Base-by-base conservation (phyloP, 1,140 invertebrate species). In the Mercenaria mercenaria region DNA sequence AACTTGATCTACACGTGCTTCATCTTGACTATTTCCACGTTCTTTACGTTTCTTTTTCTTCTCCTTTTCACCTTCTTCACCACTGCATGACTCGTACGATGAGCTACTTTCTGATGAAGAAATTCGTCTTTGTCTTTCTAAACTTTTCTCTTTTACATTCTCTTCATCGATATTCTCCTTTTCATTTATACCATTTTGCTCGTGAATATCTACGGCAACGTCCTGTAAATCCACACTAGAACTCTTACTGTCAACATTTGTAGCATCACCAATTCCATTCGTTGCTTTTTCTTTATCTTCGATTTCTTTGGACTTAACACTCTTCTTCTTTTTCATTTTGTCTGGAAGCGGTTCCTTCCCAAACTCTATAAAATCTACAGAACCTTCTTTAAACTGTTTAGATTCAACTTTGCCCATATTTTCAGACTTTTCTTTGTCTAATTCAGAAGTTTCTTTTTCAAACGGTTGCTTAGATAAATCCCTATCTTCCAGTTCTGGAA, bases 351-450 rank as follows among this genome's bases (percentile, higher is more conserved):
- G 29, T 20, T 81, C 72, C 18, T 84, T 61, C 18, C 88, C 81
- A 81, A 69, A 47, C 43, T 84, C 77, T 52, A 61, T 41, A 20
- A 61, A 3, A 8, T 80, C 59, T 34, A 20, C 67, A 23, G 47
- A 29, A 64, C 29, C 50, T 18, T 76, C 39, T 56, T 87, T 82
- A 69, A 26, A 20, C 26, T 80, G 29, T 74, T 59, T 83, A 10
- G 72, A 79, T 76, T 88, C 81, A 43, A 37, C 85, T 84, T 52
- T 81, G 13, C 50, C 83, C 83, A 64, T 69, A 10, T 37, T 41
- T 59, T 90, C 43, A 32, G 43, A 43, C 29, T 67, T 32, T n/a
- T 64, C 59, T 41, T 56, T 67, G 56, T 83, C 47, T 32, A 34
- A 11, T 13, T 77, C 61, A 43, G 26, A 20, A 13, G 50, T 29